Percentiles rank a stretch among this genome's conserved stretches.
These are phyloP conservation scores for Dasyurus viverrinus DNA, from an alignment of 2,113 vertebrate species.

Conservation along the genomic window DNA sequence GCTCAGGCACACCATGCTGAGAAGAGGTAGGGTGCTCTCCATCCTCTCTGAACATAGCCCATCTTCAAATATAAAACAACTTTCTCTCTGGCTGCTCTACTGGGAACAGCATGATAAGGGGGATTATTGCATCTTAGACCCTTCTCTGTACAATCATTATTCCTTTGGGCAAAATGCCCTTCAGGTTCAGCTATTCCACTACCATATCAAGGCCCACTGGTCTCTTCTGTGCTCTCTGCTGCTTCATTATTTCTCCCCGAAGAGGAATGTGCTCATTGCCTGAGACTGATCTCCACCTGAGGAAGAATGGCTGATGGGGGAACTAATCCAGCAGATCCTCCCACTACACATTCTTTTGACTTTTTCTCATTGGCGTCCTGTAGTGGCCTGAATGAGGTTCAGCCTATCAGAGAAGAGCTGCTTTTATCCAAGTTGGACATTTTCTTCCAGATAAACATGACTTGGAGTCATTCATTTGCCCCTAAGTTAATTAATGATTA, in stretches of 20 bases:
- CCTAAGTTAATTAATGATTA: constrained; percentile 81
- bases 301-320: not conserved
- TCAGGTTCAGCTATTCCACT: not conserved
- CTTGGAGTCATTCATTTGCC: constrained; percentile 71
- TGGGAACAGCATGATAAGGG: not conserved
- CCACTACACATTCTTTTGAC: not conserved
- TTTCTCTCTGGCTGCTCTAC: not conserved
- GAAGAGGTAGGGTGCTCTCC: not conserved
- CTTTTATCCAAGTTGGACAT: constrained; percentile 58
- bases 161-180: not conserved
- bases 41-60: not conserved
- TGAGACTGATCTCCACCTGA: not conserved
- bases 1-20: not conserved
- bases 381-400: not conserved
- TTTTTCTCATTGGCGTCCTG: not conserved
- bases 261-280: not conserved
- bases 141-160: not conserved
- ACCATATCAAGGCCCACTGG: not conserved
- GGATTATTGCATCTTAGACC: not conserved
- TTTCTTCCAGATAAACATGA: constrained; percentile 63
- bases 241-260: not conserved
- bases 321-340: constrained; percentile 41
- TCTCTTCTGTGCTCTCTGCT: not conserved
- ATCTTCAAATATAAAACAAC: not conserved
- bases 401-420: constrained; percentile 45